Evolutionary conservation across 2,113 vertebrate genomes (phyloP), one percentile per base, ranked within the genome.

Genomic region (Sorex fumeus): DNA sequence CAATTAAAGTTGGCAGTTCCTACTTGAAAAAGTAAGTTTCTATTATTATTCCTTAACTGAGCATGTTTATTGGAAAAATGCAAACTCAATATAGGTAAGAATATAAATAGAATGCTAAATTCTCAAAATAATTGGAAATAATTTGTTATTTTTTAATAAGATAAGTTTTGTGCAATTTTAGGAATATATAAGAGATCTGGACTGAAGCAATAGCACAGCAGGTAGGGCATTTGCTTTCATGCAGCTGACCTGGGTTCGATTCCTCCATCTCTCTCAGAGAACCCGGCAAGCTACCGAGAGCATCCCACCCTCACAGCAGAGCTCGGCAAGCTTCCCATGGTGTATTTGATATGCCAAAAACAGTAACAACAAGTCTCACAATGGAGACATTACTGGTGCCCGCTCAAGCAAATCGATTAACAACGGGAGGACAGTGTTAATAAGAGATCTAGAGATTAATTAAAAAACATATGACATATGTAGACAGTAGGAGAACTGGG

Each of bases 91-190:
- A 75, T 1, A 85, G 2, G 67, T 47, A 83, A 94, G 85, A 88
- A 32, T 50, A 89, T 19, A 80, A 89, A 71, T 50, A 43, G 9
- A 92, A 90, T 40, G 8, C 0, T n/a, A 10, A 8, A 3, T 90
- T 84, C 87, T 88, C 34, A 77, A 85, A 78, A 8, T 66, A 90
- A 45, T 82, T 88, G 70, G 12, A 95, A 93, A 90, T 75, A 67
- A 50, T 3, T 28, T 77, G 8, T 43, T 50, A 36, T 34, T 72
- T 84, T 30, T 60, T 6, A 78, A 76, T 43, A 57, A 60, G 91
- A 70, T 84, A 32, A 62, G 4, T 81, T 70, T 62, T 93, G 6
- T 85, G 27, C 0, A 16, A 76, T 82, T 93, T 95, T 82, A 71
- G 28, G 28, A 84, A 32, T 2, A 32, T 28, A 60, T 10, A 34